Percentiles rank a stretch among this genome's conserved stretches.
Conservation (phyloP, 2,888 invertebrate genomes). For the Orthonychiurus folsomi region DNA sequence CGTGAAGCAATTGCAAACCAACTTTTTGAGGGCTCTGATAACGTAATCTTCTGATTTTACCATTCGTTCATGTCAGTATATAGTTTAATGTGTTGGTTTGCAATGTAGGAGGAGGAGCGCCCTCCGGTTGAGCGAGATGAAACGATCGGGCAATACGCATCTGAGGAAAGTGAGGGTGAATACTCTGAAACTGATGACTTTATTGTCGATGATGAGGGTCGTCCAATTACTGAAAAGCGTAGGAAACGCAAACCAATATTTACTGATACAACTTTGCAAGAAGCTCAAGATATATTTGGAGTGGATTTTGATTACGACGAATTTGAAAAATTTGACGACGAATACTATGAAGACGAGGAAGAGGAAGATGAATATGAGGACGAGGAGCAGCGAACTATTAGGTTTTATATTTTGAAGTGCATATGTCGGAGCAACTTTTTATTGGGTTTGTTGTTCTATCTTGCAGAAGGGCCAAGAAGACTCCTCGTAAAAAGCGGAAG, state of each 20-base stretch:
- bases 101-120: constrained; percentile 65
- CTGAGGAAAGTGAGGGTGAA: constrained; percentile 68
- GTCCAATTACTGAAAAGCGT: constrained; percentile 71
- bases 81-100: constrained; percentile 14
- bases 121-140: constrained; percentile 46
- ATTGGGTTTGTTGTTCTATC: constrained; percentile 10
- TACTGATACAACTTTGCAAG: constrained; percentile 85
- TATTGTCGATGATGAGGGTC: constrained; percentile 91
- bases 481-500: constrained; percentile 63
- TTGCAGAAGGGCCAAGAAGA: constrained; percentile 60
- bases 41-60: constrained; percentile 51
- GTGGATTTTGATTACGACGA: constrained; percentile 96
- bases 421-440: background rate
- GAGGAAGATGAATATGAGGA: constrained; percentile 65
- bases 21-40: constrained; percentile 76
- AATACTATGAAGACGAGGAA: constrained; percentile 71
- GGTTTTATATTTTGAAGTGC: constrained; percentile 19
- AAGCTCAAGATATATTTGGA: constrained; percentile 97
- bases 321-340: constrained; percentile 76
- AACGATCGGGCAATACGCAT: constrained; percentile 58
- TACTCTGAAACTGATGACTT: constrained; percentile 89
- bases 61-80: constrained; percentile 13
- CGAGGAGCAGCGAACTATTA: constrained; percentile 52
- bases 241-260: constrained; percentile 72
- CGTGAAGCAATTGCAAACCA: constrained; percentile 83